Conservation (phyloP, 92 coral and sea anemone species). For the Phenganax subtilis region DNA sequence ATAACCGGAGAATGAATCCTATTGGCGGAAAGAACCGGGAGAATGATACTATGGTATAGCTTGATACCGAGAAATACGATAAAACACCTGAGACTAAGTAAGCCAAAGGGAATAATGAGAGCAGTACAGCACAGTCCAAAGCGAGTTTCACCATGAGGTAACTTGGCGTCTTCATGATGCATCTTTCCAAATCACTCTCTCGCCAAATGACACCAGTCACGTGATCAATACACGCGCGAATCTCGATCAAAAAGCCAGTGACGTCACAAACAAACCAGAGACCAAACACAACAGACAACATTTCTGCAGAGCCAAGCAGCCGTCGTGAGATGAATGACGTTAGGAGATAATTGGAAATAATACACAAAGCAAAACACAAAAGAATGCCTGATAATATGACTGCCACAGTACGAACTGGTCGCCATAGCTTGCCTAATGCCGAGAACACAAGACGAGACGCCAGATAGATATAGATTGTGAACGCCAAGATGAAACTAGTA, state of each 20-base stretch:
- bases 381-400: slow-evolving; percentile 19
- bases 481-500: slow-evolving; percentile 24
- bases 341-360: slow-evolving; percentile 18
- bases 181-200: slow-evolving; percentile 28
- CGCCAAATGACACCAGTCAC: slow-evolving; percentile 47
- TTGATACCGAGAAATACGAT: slow-evolving; percentile 27
- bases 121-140: slow-evolving; percentile 24
- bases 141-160: slow-evolving; percentile 30
- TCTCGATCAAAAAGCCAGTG: slow-evolving; percentile 36
- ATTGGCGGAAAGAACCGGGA: slow-evolving; percentile 28
- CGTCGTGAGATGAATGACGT: slow-evolving; percentile 22
- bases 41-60: slow-evolving; percentile 7
- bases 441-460: slow-evolving; percentile 22
- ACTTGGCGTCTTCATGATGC: slow-evolving; percentile 36
- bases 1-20: slow-evolving; percentile 12
- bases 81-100: slow-evolving; percentile 5
- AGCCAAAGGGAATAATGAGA: slow-evolving; percentile 25
- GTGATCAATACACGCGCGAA: slow-evolving; percentile 39
- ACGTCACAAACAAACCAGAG: slow-evolving; percentile 37
- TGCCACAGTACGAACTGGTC: slow-evolving; percentile 34
- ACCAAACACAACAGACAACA: slow-evolving; percentile 26
- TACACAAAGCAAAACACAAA: slow-evolving; percentile 17
- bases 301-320: slow-evolving; percentile 25
- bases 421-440: slow-evolving; percentile 32
- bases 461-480: slow-evolving; percentile 16